Evolutionary conservation across 2,113 vertebrate species (phyloP), one percentile per base, ranked within the genome.

Genomic region (Entomyzon cyanotis): DNA sequence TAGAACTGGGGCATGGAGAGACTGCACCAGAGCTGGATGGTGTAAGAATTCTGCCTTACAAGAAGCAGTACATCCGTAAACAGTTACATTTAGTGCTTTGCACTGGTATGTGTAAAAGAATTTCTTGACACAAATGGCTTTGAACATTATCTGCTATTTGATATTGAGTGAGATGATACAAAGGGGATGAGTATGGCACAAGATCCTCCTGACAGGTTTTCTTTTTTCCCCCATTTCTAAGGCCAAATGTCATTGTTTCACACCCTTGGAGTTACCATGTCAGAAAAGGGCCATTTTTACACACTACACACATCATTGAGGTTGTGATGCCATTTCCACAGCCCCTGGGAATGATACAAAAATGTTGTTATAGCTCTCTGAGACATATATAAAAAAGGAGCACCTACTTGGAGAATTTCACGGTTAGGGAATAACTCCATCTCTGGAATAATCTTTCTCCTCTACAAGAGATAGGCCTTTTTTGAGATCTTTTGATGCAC

Each of bases 321-420:
- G 58, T 13, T 58, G 31, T 52, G 63, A 95, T 83, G 46, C 55
- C 75, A 53, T 73, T 93, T 74, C 79, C 68, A 60, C 47, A 80
- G 60, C 60, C 49, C 77, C 39, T 49, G 60, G 68, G 83, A 94
- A 95, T 65, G 68, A 90, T 50, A 90, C 9, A 90, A 81, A 90
- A 89, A 68, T 80, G 75, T 2, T 47, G 39, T 55, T 67, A 63
- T 3, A 84, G 68, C 39, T 83, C 30, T 89, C 53, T 9, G 7
- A 80, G 35, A 77, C 47, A 70, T 11, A 39, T 2, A 67, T 2
- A 78, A 84, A 90, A 95, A 86, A 63, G 39, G 41, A 89, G 56
- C 10, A 47, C 37, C 49, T 63, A 67, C 9, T 21, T 5, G 7
- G 52, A 91, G 86, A 96, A 90, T 37, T 85, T 77, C 0, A 0